Conservation (phyloP, 2,113 vertebrate genomes). For the Dasyurus viverrinus region DNA sequence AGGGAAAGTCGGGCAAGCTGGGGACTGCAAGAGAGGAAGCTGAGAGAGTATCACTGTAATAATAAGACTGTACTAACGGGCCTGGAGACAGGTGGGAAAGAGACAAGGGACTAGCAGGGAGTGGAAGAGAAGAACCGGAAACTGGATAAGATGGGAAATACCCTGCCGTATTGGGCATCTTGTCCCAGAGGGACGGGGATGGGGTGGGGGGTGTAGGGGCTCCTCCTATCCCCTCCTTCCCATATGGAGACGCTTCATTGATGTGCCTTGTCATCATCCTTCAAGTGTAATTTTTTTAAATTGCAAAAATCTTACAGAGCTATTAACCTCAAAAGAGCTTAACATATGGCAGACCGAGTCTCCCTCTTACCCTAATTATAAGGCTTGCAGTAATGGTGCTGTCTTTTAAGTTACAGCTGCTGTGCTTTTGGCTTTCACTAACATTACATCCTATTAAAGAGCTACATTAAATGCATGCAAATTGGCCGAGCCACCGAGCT, state of each 20-base stretch:
- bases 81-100: not conserved
- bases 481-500: constrained; percentile 77
- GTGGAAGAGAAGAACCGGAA: not conserved
- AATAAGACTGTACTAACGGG: not conserved
- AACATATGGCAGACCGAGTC: constrained; percentile 86
- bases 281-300: constrained; percentile 85
- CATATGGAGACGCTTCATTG: constrained; percentile 5
- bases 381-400: constrained; percentile 86
- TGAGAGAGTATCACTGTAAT: not conserved
- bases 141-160: not conserved
- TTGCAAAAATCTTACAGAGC: constrained; percentile 87
- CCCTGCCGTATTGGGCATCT: not conserved
- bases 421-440: constrained; percentile 84
- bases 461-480: constrained; percentile 86
- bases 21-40: not conserved
- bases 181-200: not conserved
- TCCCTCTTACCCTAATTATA: constrained; percentile 88
- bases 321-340: constrained; percentile 88
- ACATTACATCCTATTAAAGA: constrained; percentile 86
- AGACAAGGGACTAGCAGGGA: fast-evolving
- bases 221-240: constrained; percentile 33
- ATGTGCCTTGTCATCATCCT: constrained; percentile 80
- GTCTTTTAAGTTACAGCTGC: constrained; percentile 88
- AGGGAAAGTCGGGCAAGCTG: not conserved
- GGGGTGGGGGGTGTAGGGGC: not conserved